These are phyloP conservation scores for Collichthys lucidus DNA, from an alignment of 2,113 vertebrate species.

Conservation along the genomic window DNA sequence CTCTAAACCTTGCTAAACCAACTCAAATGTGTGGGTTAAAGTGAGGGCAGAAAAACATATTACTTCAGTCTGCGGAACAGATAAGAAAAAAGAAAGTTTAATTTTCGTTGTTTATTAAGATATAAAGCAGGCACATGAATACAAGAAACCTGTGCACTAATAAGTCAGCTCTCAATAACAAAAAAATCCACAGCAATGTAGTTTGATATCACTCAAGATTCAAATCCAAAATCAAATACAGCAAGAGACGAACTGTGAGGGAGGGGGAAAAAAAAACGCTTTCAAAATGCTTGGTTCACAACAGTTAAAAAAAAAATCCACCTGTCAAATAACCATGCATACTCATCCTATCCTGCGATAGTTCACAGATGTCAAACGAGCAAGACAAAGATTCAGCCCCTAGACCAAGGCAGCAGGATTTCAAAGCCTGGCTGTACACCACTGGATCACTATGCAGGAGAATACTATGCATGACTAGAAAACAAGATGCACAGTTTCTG, in stretches of 20 bases:
- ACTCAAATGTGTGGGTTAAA: neutral
- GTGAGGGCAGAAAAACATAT: neutral
- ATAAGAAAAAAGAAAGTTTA: slow-evolving; percentile 6
- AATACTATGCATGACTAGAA: neutral
- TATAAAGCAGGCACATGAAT: slow-evolving; percentile 79
- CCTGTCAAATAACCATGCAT: slow-evolving; percentile 26
- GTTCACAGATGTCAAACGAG: slow-evolving; percentile 52
- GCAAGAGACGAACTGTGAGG: slow-evolving; percentile 39
- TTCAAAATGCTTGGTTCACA: slow-evolving; percentile 30
- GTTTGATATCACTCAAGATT: slow-evolving; percentile 62
- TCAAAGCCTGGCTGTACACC: slow-evolving; percentile 36
- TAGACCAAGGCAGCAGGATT: slow-evolving; percentile 40
- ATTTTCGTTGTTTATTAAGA: slow-evolving; percentile 75
- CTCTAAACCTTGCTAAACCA: neutral
- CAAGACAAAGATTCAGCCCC: slow-evolving; percentile 41
- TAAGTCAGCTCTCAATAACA: slow-evolving; percentile 69
- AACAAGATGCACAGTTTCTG: slow-evolving; percentile 14
- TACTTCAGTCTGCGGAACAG: neutral
- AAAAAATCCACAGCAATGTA: slow-evolving; percentile 76
- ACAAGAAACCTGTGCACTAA: slow-evolving; percentile 70
- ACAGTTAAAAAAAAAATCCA: slow-evolving; percentile 32
- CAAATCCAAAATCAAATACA: slow-evolving; percentile 58
- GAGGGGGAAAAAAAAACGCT: slow-evolving; percentile 4
- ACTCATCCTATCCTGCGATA: slow-evolving; percentile 34
- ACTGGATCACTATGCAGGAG: slow-evolving; percentile 25